phyloP scores from a whole-genome alignment of 2,888 invertebrate genomes.

The Drosophila multiciliata region DNA sequence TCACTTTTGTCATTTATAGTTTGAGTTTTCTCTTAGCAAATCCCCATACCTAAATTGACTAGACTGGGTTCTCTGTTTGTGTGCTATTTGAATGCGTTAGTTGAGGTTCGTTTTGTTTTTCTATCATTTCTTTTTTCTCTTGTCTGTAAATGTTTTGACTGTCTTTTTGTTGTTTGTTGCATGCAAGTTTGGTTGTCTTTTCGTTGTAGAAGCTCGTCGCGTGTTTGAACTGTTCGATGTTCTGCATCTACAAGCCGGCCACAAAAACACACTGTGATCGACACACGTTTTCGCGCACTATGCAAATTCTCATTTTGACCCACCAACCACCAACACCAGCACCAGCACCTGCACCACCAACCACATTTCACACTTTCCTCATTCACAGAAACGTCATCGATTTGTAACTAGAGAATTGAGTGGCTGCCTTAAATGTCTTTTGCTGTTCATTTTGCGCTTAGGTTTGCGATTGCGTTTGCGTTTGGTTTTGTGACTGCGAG shows the following conservation, averaged over 20 bases:
- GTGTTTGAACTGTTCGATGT: slow-evolving; percentile 7
- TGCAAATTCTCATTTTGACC: slow-evolving; percentile 59
- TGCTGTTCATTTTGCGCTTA: slow-evolving; percentile 24
- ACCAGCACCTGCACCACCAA: slow-evolving; percentile 21
- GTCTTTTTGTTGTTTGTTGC: slow-evolving; percentile 11
- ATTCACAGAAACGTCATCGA: slow-evolving; percentile 1
- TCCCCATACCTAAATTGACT: slow-evolving; percentile 82
- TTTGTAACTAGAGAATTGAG: slow-evolving; percentile 33
- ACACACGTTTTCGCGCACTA: slow-evolving; percentile 54
- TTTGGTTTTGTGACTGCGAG: slow-evolving; percentile 74
- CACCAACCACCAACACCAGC: slow-evolving; percentile 15
- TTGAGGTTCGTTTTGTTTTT: slow-evolving; percentile 64
- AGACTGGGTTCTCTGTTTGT: slow-evolving; percentile 78
- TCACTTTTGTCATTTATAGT: slow-evolving; percentile 50
- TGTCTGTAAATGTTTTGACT: slow-evolving; percentile 26
- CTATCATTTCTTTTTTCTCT: slow-evolving; percentile 7
- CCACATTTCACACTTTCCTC: slow-evolving; percentile 22
- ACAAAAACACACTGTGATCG: slow-evolving; percentile 75
- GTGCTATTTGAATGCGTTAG: slow-evolving; percentile 55
- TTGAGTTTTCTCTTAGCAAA: slow-evolving; percentile 34
- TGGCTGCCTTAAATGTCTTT: slow-evolving; percentile 9
- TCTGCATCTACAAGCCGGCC: slow-evolving; percentile 46
- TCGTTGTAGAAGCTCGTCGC: slow-evolving; percentile 37
- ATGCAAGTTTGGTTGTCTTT: slow-evolving; percentile 7
- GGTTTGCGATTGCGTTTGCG: slow-evolving; percentile 74